These are phyloP conservation scores for Eupleurogrammus muticus DNA, from an alignment of 2,797 vertebrate genomes.

Conservation along the genomic window DNA sequence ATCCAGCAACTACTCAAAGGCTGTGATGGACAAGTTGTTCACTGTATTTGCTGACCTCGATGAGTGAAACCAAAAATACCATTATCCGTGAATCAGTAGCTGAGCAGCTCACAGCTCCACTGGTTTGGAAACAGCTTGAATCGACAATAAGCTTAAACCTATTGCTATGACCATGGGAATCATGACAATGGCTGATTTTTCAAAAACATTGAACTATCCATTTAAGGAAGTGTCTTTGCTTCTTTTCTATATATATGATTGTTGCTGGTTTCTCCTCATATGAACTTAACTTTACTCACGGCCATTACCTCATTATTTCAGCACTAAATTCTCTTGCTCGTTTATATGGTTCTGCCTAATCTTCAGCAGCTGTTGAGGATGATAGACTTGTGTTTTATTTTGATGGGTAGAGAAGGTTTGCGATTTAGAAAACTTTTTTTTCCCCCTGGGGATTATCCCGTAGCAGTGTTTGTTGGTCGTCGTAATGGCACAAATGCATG, in stretches of 20 bases:
- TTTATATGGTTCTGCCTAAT: background rate
- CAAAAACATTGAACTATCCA: too few relatives aligned
- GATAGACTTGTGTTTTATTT: constrained; percentile 6
- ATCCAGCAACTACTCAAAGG: too few relatives aligned
- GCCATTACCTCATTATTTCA: constrained; percentile 24
- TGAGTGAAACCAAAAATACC: too few relatives aligned
- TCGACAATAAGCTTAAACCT: too few relatives aligned
- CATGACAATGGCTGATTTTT: too few relatives aligned
- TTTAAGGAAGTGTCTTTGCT: constrained; percentile 7
- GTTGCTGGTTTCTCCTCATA: constrained; percentile 23
- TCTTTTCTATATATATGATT: constrained; percentile 15
- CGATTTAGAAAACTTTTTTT: background rate
- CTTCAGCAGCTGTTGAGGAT: background rate
- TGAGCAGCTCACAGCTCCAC: too few relatives aligned
- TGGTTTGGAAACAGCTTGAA: too few relatives aligned
- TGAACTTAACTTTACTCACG: constrained; percentile 23
- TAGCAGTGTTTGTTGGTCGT: background rate
- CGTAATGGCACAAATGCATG: background rate
- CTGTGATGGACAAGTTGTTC: too few relatives aligned
- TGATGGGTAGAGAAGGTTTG: background rate
- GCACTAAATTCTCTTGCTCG: constrained; percentile 32
- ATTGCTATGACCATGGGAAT: too few relatives aligned
- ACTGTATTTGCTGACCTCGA: too few relatives aligned
- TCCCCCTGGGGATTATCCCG: background rate
- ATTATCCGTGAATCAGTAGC: too few relatives aligned